These are phyloP conservation scores for Colossoma macropomum DNA, from an alignment of 2,113 vertebrate species.

Conservation along the genomic window DNA sequence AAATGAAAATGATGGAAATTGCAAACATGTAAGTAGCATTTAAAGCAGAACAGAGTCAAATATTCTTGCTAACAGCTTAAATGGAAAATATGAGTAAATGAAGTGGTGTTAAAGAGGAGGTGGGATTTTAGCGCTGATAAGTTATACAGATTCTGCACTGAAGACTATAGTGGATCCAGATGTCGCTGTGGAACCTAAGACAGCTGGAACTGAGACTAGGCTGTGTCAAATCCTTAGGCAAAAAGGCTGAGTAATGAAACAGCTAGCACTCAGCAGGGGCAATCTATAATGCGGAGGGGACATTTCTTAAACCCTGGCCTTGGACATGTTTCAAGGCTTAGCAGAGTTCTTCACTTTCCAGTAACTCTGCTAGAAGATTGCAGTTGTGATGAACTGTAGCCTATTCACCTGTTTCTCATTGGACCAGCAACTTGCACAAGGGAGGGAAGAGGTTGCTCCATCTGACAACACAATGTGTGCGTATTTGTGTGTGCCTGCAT, in stretches of 20 bases:
- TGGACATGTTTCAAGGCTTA: conserved; percentile 27
- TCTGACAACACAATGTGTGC: neutral
- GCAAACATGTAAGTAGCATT: too few relatives aligned
- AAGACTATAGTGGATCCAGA: neutral
- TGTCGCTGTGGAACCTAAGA: neutral
- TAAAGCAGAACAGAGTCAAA: too few relatives aligned
- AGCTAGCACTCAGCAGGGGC: neutral
- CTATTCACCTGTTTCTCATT: conserved; percentile 19
- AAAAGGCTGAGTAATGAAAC: conserved; percentile 30
- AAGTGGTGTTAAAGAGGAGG: neutral
- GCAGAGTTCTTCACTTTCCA: conserved; percentile 31
- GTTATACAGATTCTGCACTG: neutral
- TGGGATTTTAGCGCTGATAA: neutral
- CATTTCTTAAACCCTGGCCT: conserved; percentile 26
- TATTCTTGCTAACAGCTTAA: too few relatives aligned
- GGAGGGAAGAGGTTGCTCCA: neutral
- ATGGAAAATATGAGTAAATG: too few relatives aligned
- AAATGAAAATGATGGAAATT: neutral
- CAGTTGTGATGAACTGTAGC: conserved; percentile 23
- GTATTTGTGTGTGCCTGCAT: neutral
- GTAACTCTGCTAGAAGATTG: neutral
- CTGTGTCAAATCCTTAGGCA: conserved; percentile 10
- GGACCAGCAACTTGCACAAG: neutral
- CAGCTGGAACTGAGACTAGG: neutral
- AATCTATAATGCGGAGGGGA: conserved; percentile 1